Evolutionary conservation across 1,140 invertebrate genomes (phyloP), one percentile per base, ranked within the genome.

Genomic region (Pomacea maculata): DNA sequence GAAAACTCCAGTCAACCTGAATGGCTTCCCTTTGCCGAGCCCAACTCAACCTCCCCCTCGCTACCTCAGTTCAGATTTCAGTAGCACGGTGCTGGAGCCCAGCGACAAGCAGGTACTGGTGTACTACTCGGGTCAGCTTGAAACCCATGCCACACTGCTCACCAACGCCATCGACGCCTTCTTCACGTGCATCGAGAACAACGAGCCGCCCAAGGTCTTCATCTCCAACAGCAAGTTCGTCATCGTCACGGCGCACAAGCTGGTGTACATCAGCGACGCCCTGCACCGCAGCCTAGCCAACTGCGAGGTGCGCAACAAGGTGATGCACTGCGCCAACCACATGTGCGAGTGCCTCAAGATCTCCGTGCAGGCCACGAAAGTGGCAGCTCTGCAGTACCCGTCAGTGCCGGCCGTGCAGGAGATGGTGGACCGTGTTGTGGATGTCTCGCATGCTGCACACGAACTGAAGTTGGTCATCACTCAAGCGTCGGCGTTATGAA

Each of bases 171-270:
- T 98, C 82, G 96, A 97, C 88, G 96, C 96, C 2, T 98, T 99
- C 91, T 93, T 98, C 12, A 93, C 95, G 80, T 96, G 96, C 5
- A 95, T 99, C 34, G 96, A 97, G 86, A 95, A 95, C 89, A 97
- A 97, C 88, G 96, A 97, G 90, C 96, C 97, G 52, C 97, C 97
- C 0, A 96, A 97, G 91, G 95, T 96, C 78, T 98, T 98, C 89
- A 94, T 98, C 25, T 96, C 96, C 52, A 96, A 98, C 89, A 96
- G 96, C 19, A 98, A 98, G 91, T 97, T 97, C 90, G 96, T 99
- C 6, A 95, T 98, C 29, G 92, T 98, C 10, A 96, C 95, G 88
- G 97, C 97, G 34, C 97, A 98, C 88, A 95, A 97, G 89, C 93
- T 99, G 84, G 96, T 98, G 12, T 96, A 96, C 87, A 97, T 98